Base-by-base conservation (phyloP, 2,797 vertebrate species). In the Poecile montanus region DNA sequence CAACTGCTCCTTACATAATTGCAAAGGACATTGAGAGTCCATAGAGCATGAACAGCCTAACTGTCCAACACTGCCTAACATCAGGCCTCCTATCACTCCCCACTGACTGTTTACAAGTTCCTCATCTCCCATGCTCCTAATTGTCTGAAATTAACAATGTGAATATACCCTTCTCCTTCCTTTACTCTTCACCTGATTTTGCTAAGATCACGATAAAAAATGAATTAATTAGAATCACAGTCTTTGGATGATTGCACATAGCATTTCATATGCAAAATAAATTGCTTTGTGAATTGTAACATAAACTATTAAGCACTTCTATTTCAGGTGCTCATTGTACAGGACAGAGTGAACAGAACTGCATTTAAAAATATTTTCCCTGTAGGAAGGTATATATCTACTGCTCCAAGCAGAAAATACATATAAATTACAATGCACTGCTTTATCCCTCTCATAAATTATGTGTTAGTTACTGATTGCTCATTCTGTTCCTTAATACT, bases 271-370 rank as follows among this genome's bases (percentile, higher is more conserved):
- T 51, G 54, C 32, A 88, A 89, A 95, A 82, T 74, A 82, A 95
- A 93, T 93, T 77, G 30, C 58, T 93, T 79, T 58, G 50, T 88
- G 62, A 75, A 71, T 81, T 95, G 38, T 74, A 90, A 86, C 51
- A 48, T 74, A n/a, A 42, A 76, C 20, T 74, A 75, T 91, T 67
- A 91, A 91, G 30, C 23, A 51, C 45, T 86, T 70, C 13, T 82
- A 51, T 68, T 83, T 93, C 68, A 58, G 22, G 23, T 78, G 60
- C 65, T 14, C 60, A 27, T 86, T 91, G 57, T 63, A 54, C 19
- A 62, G 56, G 54, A 48, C 38, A 40, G 60, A 58, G 25, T 53
- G 29, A 21, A 53, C 7, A 38, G 30, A 81, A 75, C 4, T 62
- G 8, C 7, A 36, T 56, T 85, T 61, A 51, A 67, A 82, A 47